Percentiles rank a stretch among this genome's conserved stretches.
Conservation (phyloP, 2,797 vertebrate genomes). For the Smutsia gigantea region DNA sequence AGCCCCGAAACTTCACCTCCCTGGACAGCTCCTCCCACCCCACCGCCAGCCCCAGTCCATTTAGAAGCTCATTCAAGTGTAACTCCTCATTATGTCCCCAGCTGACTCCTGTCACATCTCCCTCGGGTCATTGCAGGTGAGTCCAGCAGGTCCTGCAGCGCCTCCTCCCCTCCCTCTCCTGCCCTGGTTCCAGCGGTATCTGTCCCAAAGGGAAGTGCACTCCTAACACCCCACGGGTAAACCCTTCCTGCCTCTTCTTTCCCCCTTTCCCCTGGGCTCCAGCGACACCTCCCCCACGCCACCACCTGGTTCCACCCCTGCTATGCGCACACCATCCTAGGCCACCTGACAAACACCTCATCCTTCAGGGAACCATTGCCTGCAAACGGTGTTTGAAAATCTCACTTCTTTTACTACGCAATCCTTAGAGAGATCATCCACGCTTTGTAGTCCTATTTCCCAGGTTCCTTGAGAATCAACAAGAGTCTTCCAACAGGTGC, state of each 20-base stretch:
- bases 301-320: too few relatives aligned
- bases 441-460: not conserved
- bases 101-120: too few relatives aligned
- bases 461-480: not conserved
- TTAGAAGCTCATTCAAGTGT: not conserved
- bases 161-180: not conserved
- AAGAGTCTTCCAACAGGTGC: not conserved
- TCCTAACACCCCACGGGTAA: not conserved
- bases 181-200: not conserved
- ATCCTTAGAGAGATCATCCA: not conserved
- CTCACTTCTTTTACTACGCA: not conserved
- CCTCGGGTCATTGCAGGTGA: not conserved
- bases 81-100: not conserved
- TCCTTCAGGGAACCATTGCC: not conserved
- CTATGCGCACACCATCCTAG: not conserved
- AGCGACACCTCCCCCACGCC: not conserved
- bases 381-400: not conserved
- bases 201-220: not conserved
- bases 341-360: not conserved
- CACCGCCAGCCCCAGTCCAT: not conserved
- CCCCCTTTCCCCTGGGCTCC: not conserved
- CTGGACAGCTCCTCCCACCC: not conserved
- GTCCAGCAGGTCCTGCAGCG: not conserved
- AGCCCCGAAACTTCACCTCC: not conserved
- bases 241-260: not conserved